These are phyloP conservation scores for Hirtodrosophila confusa DNA, from an alignment of 2,888 invertebrate species.

Conservation along the genomic window DNA sequence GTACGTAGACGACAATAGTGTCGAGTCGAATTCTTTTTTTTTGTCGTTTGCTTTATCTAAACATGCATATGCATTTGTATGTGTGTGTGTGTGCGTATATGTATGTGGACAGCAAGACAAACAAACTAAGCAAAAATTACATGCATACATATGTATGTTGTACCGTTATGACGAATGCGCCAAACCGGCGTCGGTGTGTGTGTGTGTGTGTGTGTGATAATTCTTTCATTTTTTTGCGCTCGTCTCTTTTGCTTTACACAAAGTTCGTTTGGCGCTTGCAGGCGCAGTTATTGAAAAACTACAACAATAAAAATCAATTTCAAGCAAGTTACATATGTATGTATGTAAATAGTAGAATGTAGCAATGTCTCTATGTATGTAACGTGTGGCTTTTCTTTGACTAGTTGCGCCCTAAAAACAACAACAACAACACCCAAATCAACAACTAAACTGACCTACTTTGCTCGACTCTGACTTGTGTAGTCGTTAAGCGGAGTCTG, in stretches of 20 bases:
- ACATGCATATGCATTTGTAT: slow-evolving; percentile 4
- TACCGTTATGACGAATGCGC: slow-evolving; percentile 42
- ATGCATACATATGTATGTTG: slow-evolving; percentile 14
- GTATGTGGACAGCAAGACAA: slow-evolving; percentile 8
- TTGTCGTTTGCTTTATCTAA: slow-evolving; percentile 40
- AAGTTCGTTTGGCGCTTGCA: slow-evolving; percentile 5
- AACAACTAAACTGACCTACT: slow-evolving; percentile 69
- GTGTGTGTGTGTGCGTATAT: background rate
- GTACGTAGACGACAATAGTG: slow-evolving; percentile 14
- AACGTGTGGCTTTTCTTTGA: slow-evolving; percentile 3
- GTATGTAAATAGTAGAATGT: background rate
- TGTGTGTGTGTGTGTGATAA: slow-evolving; percentile 14
- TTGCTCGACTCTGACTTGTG: slow-evolving; percentile 43
- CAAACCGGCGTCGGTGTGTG: slow-evolving; percentile 29
- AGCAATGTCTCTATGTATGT: too few relatives aligned
- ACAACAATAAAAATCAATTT: too few relatives aligned
- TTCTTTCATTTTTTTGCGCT: slow-evolving; percentile 4
- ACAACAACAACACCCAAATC: slow-evolving; percentile 18
- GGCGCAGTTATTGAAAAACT: slow-evolving; percentile 27
- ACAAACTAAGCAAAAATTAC: slow-evolving; percentile 17
- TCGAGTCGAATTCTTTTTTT: slow-evolving; percentile 28
- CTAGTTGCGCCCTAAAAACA: slow-evolving; percentile 38
- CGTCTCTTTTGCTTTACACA: slow-evolving; percentile 1
- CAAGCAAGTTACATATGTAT: too few relatives aligned
- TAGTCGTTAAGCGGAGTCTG: slow-evolving; percentile 40